Conservation (phyloP, 92 coral and sea anemone genomes). For the Galaxea fascicularis region DNA sequence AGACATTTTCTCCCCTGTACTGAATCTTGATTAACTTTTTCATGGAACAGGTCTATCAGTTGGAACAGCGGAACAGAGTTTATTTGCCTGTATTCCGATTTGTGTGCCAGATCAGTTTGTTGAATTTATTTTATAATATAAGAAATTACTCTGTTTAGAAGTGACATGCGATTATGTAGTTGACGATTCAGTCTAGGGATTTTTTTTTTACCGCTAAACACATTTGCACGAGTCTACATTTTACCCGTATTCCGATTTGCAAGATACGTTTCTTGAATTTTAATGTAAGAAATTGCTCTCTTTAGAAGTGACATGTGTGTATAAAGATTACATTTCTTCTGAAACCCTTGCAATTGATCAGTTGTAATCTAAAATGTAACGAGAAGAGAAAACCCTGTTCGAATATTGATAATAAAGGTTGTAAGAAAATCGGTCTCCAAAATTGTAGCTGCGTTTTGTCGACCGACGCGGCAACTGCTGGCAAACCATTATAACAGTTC, state of each 20-base stretch:
- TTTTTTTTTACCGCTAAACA: not conserved
- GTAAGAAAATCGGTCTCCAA: not conserved
- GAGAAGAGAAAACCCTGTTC: constrained; percentile 2
- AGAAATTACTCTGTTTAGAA: no score
- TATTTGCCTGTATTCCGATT: not conserved
- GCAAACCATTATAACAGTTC: not conserved
- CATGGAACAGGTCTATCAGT: not conserved
- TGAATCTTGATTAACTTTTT: not conserved
- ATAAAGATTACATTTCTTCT: not conserved
- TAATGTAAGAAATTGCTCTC: no score
- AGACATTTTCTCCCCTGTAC: constrained; percentile 9
- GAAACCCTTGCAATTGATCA: not conserved
- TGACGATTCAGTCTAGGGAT: not conserved
- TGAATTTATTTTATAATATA: not conserved
- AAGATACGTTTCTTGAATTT: no score
- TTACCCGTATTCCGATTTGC: no score
- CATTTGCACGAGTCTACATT: no score
- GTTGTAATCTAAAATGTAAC: not conserved
- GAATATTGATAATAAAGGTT: not conserved
- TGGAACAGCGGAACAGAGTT: not conserved
- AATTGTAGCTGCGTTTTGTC: not conserved
- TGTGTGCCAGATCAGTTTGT: constrained; percentile 7
- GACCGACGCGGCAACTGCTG: not conserved
- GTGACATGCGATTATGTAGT: not conserved
- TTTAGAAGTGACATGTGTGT: no score